Conservation (phyloP, 2,888 invertebrate species). For the Troglohyphantes excavatus region DNA sequence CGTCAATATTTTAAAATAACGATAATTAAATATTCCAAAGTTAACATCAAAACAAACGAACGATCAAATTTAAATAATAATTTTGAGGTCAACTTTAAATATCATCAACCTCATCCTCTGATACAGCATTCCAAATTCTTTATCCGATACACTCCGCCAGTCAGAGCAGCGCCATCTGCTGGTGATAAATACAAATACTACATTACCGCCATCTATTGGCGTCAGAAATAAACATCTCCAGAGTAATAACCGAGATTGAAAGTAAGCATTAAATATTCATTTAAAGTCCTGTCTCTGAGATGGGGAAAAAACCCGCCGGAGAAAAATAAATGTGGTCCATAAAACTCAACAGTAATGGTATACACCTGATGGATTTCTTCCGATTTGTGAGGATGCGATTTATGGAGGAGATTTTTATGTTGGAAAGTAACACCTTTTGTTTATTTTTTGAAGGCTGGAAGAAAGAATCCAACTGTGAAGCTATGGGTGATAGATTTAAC, state of each 20-base stretch:
- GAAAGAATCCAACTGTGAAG: constrained; percentile 79
- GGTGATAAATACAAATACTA: not conserved
- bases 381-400: not conserved
- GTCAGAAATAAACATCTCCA: not conserved
- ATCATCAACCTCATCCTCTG: too few relatives aligned
- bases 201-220: constrained; percentile 36
- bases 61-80: too few relatives aligned
- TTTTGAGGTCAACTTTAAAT: too few relatives aligned
- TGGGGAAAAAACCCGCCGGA: not conserved
- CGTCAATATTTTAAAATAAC: too few relatives aligned
- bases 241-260: not conserved
- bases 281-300: not conserved
- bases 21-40: too few relatives aligned
- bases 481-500: constrained; percentile 79
- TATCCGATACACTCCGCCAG: too few relatives aligned
- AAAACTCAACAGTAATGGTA: constrained; percentile 1
- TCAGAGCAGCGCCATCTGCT: constrained; percentile 7
- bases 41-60: too few relatives aligned
- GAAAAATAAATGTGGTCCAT: constrained; percentile 3
- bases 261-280: constrained; percentile 41
- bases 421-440: not conserved
- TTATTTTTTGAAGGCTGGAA: constrained; percentile 72
- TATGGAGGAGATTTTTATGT: not conserved
- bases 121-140: too few relatives aligned
- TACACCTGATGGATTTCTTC: not conserved